Base-by-base conservation (phyloP, 2,113 vertebrate species). In the Xiphophorus maculatus region DNA sequence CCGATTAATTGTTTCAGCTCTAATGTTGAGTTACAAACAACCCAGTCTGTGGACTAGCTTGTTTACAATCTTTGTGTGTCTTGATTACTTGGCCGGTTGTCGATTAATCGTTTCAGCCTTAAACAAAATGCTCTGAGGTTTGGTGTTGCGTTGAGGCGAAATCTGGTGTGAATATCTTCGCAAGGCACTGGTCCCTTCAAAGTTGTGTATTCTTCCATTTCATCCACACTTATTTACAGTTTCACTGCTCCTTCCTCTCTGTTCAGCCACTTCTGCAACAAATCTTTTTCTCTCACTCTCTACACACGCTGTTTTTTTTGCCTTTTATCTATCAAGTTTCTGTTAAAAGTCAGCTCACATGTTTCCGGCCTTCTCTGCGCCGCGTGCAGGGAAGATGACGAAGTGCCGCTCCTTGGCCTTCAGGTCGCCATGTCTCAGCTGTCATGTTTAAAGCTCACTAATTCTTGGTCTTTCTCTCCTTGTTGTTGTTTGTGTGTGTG, bases 381-480 rank as follows among this genome's bases (percentile, higher is more conserved):
- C 28, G 69, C 66, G 15, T 51, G 35, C 62, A 61, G 71, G n/a
- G 66, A 77, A 40, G 76, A 51, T 60, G 61, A 84, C 37, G 15
- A 78, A 71, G 9, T 78, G 30, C 66, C 79, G 71, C 88, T 79
- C 84, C 93, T 92, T 94, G 83, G 77, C 86, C 89, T 14, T 89
- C 87, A 88, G 93, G 88, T 94, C 94, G 84, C 87, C 86, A 82
- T 90, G 86, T 95, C 84, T 94, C 91, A 86, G 92, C 93, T 90
- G 92, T 89, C 91, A 91, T 95, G 90, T 94, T 58, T 90, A 92
- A 88, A 89, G 94, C 94, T 94, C 87, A 96, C 97, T 99, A 99
- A 99, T 96, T 97, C 94, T 98, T 94, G 94, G 88, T 99, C 96
- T 99, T 94, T 97, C 92, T 97, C 95, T 94, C 92, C 87, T 90